Evolutionary conservation across 2,113 vertebrate species (phyloP), one percentile per base, ranked within the genome.

Genomic region (Regulus satrapa): DNA sequence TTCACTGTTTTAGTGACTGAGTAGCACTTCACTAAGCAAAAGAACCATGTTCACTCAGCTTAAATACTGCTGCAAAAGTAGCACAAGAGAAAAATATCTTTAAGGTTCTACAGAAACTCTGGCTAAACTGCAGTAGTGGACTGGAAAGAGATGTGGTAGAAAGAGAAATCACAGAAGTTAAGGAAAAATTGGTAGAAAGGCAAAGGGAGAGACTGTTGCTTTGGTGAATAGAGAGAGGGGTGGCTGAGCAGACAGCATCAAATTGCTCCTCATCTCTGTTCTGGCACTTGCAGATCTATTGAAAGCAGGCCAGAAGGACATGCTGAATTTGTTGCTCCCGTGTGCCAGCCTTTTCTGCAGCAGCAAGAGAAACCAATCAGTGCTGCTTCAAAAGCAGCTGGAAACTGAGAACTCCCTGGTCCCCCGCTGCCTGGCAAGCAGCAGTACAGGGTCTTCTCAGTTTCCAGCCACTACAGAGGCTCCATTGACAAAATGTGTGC

Each of bases 311-410:
- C 96, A 97, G 87, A 92, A 97, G 87, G 95, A 96, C 91, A 97
- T 91, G 96, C 89, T 95, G 96, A 94, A 96, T 97, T 96, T 97
- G 93, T 95, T 88, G 55, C 88, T 89, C 89, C 95, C 17, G 1
- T 95, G 93, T 96, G 95, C 95, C 92, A 97, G 93, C 67, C 94
- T 97, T 93, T 96, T 93, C 89, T 92, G 85, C 89, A 93, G 87
- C 85, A 88, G 87, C 28, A 18, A 96, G 93, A 89, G 89, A 94
- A 97, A 95, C 92, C 93, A 87, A 95, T 92, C 89, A 89, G 78
- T 72, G 88, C 94, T 95, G 92, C 92, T 94, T 93, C 62, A 87
- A 95, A 96, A 97, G 96, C 95, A 97, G 96, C 95, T 97, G 96
- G 95, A 97, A 92, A 89, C 89, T 91, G 87, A 96, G 89, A 96